phyloP scores from a whole-genome alignment of 2,113 vertebrate genomes.

The Dipodomys merriami region DNA sequence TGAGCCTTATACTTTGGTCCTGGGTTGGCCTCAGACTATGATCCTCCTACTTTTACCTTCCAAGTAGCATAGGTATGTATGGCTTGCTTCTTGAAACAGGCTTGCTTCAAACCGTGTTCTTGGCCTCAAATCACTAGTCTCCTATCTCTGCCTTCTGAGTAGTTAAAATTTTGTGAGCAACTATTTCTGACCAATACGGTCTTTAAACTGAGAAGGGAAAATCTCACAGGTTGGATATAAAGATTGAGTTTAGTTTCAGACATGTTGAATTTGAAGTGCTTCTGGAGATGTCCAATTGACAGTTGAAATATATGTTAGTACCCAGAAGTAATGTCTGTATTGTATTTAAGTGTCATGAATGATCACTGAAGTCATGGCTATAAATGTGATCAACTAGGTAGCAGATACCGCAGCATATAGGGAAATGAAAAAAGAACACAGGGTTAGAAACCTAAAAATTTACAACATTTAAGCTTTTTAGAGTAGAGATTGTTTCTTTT shows the following conservation, averaged over 20 bases:
- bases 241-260: neutral
- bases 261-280: neutral
- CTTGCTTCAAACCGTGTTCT: too few relatives aligned
- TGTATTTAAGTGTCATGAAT: neutral
- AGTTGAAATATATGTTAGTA: slow-evolving; percentile 22
- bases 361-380: neutral
- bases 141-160: too few relatives aligned
- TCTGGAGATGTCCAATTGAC: neutral
- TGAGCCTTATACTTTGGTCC: too few relatives aligned
- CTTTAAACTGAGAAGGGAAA: neutral
- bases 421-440: slow-evolving; percentile 23
- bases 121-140: too few relatives aligned
- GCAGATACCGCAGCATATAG: neutral
- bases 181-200: too few relatives aligned
- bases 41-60: too few relatives aligned
- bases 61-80: too few relatives aligned
- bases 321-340: slow-evolving; percentile 12
- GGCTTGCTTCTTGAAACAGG: too few relatives aligned
- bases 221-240: neutral
- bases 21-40: too few relatives aligned
- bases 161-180: too few relatives aligned
- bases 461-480: slow-evolving; percentile 16
- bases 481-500: slow-evolving; percentile 3
- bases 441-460: slow-evolving; percentile 1
- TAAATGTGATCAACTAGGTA: slow-evolving; percentile 24